These are phyloP conservation scores for Girardinus metallicus DNA, from an alignment of 2,797 vertebrate species.

Conservation along the genomic window DNA sequence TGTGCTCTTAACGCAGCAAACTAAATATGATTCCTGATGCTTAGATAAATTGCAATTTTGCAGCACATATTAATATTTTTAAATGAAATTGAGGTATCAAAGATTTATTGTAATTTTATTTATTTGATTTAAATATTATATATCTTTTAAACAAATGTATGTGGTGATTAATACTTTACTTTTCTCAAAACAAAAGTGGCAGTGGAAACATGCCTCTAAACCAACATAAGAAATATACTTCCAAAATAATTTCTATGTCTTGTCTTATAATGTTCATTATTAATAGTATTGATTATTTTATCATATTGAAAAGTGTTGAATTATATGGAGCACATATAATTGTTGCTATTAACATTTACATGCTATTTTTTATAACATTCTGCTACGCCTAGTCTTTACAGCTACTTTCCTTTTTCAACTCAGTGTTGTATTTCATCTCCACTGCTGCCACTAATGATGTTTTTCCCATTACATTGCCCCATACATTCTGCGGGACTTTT, in stretches of 20 bases:
- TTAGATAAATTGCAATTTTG: neutral
- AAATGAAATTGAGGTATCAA: neutral
- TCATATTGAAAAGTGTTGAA: neutral
- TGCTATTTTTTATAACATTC: neutral
- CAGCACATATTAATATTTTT: neutral
- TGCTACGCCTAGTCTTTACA: neutral
- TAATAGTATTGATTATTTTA: neutral
- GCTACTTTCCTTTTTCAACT: neutral
- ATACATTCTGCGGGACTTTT: neutral
- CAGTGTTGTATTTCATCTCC: constrained; percentile 2
- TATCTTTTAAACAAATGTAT: neutral
- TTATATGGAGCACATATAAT: neutral
- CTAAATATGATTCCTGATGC: neutral
- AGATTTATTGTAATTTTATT: neutral
- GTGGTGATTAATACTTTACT: neutral
- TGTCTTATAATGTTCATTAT: neutral
- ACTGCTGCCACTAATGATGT: neutral
- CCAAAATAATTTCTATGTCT: neutral
- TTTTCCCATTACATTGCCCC: neutral
- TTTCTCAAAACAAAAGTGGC: neutral
- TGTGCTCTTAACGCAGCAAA: neutral
- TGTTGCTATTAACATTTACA: neutral
- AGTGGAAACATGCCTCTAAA: neutral
- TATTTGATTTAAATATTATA: neutral
- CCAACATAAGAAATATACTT: neutral